phyloP scores from a whole-genome alignment of 2,113 vertebrate genomes.

The Brachionichthys hirsutus region DNA sequence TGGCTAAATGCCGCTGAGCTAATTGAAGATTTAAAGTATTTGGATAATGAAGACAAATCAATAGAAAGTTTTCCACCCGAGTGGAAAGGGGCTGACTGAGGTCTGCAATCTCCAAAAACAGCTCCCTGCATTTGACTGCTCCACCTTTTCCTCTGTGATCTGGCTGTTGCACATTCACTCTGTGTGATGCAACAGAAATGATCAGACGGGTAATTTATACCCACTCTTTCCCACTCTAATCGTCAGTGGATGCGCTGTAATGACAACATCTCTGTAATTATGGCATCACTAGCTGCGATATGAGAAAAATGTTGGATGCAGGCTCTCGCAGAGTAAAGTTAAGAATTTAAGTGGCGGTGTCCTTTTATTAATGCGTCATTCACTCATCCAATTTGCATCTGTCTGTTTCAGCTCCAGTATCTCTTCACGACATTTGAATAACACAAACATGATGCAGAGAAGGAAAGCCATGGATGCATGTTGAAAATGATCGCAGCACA shows the following conservation, averaged over 20 bases:
- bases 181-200: conserved; percentile 25
- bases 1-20: conserved; percentile 56
- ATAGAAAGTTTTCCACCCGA: conserved; percentile 56
- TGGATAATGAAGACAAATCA: conserved; percentile 58
- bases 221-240: conserved; percentile 52
- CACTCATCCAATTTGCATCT: neutral
- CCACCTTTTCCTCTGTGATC: conserved; percentile 27
- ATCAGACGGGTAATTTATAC: conserved; percentile 51
- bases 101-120: conserved; percentile 12
- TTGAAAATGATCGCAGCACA: too few species aligned
- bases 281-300: conserved; percentile 40
- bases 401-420: conserved; percentile 3
- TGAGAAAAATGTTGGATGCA: conserved; percentile 36
- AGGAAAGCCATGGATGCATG: neutral
- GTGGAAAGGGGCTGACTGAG: conserved; percentile 11
- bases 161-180: conserved; percentile 31
- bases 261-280: conserved; percentile 57
- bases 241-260: conserved; percentile 30
- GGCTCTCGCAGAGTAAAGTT: conserved; percentile 17
- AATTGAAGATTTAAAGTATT: conserved; percentile 71
- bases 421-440: neutral
- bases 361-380: conserved; percentile 15
- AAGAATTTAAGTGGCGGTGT: conserved; percentile 18
- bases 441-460: neutral
- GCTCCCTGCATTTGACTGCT: conserved; percentile 22